Conservation (phyloP, 2,113 vertebrate species). For the Emydura subglobosa region DNA sequence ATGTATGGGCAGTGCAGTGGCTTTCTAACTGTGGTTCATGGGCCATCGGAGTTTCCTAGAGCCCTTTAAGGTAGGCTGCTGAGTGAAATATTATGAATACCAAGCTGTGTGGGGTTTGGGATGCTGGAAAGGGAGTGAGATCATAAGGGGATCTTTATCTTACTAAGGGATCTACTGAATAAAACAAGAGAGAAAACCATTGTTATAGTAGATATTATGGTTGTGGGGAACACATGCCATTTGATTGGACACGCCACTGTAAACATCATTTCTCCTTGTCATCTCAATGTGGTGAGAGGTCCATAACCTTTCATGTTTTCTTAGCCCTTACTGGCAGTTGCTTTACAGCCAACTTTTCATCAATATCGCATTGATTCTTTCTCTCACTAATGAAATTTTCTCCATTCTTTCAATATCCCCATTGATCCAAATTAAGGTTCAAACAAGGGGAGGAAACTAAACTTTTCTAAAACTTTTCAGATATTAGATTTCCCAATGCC, state of each 20-base stretch:
- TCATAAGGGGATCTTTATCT: not conserved
- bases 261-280: not conserved
- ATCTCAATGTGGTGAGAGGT: not conserved
- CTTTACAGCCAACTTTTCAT: slow-evolving; percentile 10
- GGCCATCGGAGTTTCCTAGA: not conserved
- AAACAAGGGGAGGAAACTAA: not conserved
- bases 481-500: not conserved
- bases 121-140: not conserved
- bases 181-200: not conserved
- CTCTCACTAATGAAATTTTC: slow-evolving; percentile 14
- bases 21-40: not conserved
- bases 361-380: slow-evolving; percentile 31
- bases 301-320: not conserved
- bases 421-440: slow-evolving; percentile 36
- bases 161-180: accelerated
- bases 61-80: not conserved
- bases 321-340: not conserved
- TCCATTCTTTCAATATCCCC: slow-evolving; percentile 2
- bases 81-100: not conserved
- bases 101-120: not conserved
- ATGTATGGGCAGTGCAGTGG: not conserved
- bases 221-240: not conserved
- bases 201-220: not conserved
- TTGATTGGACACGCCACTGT: not conserved
- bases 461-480: not conserved